These are phyloP conservation scores for Plecotus auritus DNA, from an alignment of 2,113 vertebrate species.

Conservation along the genomic window DNA sequence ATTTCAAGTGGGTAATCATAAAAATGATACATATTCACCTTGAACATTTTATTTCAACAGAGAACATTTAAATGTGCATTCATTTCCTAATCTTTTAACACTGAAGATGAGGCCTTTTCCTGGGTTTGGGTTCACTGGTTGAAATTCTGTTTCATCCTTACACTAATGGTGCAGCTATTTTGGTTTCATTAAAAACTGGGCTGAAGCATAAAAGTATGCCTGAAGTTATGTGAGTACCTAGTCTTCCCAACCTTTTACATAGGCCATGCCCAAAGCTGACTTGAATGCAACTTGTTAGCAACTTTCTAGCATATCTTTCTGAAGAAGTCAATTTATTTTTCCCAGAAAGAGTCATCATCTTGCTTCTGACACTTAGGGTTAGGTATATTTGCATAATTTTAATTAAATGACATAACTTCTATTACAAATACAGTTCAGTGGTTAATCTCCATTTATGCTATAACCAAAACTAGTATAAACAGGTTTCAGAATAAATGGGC, in stretches of 20 bases:
- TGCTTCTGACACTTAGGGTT: neutral
- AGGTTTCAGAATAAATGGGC: neutral
- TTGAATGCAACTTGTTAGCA: neutral
- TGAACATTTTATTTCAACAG: neutral
- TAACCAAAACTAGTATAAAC: neutral
- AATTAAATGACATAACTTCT: neutral
- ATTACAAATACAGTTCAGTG: neutral
- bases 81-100: neutral
- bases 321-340: neutral
- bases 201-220: neutral
- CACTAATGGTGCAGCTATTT: neutral
- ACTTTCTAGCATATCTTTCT: neutral
- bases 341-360: neutral
- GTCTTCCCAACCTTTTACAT: neutral
- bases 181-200: neutral
- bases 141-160: neutral
- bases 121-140: neutral
- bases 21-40: neutral
- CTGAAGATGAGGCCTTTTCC: neutral
- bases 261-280: neutral
- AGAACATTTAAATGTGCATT: neutral
- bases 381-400: neutral
- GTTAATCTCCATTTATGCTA: neutral
- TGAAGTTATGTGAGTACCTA: neutral
- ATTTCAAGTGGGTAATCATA: neutral